Evolutionary conservation across 2,888 invertebrate species (phyloP), one percentile per base, ranked within the genome.

Genomic region (Mycalesis mineus): DNA sequence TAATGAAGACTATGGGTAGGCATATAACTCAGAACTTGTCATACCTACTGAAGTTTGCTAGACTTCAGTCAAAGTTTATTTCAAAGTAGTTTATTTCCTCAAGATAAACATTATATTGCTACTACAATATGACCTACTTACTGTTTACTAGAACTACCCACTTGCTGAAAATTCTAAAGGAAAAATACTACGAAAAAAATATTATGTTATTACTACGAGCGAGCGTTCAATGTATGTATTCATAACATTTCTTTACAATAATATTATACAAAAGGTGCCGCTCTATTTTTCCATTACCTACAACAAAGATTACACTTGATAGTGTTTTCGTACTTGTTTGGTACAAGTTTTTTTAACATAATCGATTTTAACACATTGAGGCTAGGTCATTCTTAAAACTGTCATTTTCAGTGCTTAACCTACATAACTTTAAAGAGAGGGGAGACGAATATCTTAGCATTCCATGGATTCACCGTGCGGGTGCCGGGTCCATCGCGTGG

Each of bases 31-130:
- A 4, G 22, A 22, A 5, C 22, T 5, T 2, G 2, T 22, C 22
- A 22, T 22, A 5, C 22, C n/a, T n/a, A 22, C 22, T 22, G 22
- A 22, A 22, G 11, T 47, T 47, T 33, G 15, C 15, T 47, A 14
- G 47, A 47, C 47, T 14, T 47, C 47, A 33, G 15, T 31, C 15
- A 47, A 31, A 47, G 47, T 47, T 47, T 47, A 47, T 47, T 47
- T 33, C 33, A 47, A 15, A 11, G 9, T 14, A 47, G 15, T 15
- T 47, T 47, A 8, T 47, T 47, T 33, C 15, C 33, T 15, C 22
- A 33, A 22, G 22, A n/a, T n/a, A n/a, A n/a, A n/a, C 22, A 22
- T 22, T 4, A 22, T 22, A 22, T 22, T 22, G 2, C 22, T 22
- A 4, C 22, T 22, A 22, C 22, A 22, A 22, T 22, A 22, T 22